phyloP scores from a whole-genome alignment of 2,888 invertebrate genomes.

The Lasioglossum zephyrum region DNA sequence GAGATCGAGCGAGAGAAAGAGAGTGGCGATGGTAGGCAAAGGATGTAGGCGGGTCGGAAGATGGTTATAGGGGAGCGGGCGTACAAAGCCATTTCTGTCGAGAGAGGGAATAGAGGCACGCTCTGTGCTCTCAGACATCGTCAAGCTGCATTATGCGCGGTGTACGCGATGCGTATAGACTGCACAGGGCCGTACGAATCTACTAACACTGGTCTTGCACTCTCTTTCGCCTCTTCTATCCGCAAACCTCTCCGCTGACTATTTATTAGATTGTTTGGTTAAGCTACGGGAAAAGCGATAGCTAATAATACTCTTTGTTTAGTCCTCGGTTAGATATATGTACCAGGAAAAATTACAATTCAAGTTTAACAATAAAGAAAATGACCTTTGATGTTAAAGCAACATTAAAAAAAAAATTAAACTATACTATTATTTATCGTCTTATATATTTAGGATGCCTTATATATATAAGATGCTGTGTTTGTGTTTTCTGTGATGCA shows the following conservation, averaged over 20 bases:
- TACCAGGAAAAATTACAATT: too few species aligned
- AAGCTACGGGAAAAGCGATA: too few species aligned
- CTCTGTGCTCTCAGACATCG: constrained; percentile 72
- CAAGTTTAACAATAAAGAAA: too few species aligned
- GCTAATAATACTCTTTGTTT: too few species aligned
- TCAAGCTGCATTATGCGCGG: constrained; percentile 65
- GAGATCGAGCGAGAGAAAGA: not conserved
- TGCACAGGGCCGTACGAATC: constrained; percentile 57
- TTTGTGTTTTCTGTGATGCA: too few species aligned
- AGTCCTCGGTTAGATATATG: too few species aligned
- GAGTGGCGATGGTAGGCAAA: constrained; percentile 46
- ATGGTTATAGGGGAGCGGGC: constrained; percentile 57
- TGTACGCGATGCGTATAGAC: constrained; percentile 67
- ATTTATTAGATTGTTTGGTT: too few species aligned
- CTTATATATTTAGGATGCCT: too few species aligned
- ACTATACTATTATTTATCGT: too few species aligned
- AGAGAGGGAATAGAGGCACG: constrained; percentile 69
- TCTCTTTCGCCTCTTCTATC: constrained; percentile 7
- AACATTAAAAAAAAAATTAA: too few species aligned
- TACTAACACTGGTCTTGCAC: not conserved
- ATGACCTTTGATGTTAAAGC: too few species aligned
- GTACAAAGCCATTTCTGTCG: constrained; percentile 73
- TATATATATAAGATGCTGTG: too few species aligned
- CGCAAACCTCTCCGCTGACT: not conserved
- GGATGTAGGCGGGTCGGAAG: constrained; percentile 42